Evolutionary conservation across 2,797 vertebrate species (phyloP), one percentile per base, ranked within the genome.

Genomic region (Sebastes glaucus): DNA sequence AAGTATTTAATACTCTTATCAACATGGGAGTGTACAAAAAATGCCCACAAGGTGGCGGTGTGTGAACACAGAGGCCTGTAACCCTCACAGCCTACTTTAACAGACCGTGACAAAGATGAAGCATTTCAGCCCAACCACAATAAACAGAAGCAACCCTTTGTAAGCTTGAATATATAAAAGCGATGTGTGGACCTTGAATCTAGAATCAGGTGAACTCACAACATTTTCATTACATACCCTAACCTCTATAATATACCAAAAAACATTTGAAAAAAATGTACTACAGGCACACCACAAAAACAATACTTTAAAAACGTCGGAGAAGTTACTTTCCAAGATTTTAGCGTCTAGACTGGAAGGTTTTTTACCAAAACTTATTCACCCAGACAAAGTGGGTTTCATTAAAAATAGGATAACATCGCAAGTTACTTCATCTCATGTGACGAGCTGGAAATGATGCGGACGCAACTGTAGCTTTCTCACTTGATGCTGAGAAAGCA

Each of bases 1-100:
- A 42, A 42, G 13, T 42, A 42, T 42, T 42, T 42, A 14, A 42
- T 42, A 42, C 13, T 42, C 13, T 42, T 42, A 42, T 42, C 38
- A 42, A 42, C 38, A 42, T 6, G 13, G 13, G 13, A 42, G 13
- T 80, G 35, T 70, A 13, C 7, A 59, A 65, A 72, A 76, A 65
- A 62, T 10, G 70, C 67, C 93, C 93, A 94, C 92, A 79, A 90
- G 93, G 85, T 88, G 93, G 93, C 91, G 87, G 84, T 75, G 63
- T 71, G 28, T 65, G 42, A 70, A 56, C 72, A 73, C 55, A 71
- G 20, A 72, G 1, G 10, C 20, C 11, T 52, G 64, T 9, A 62
- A 57, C 11, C 28, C 16, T 71, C 22, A 57, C 25, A 35, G 38
- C 22, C 14, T 13, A 14, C 63, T 22, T 32, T 5, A 42, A 20